These are phyloP conservation scores for Drosophila murphyi DNA, from an alignment of 1,140 invertebrate genomes.

Conservation along the genomic window DNA sequence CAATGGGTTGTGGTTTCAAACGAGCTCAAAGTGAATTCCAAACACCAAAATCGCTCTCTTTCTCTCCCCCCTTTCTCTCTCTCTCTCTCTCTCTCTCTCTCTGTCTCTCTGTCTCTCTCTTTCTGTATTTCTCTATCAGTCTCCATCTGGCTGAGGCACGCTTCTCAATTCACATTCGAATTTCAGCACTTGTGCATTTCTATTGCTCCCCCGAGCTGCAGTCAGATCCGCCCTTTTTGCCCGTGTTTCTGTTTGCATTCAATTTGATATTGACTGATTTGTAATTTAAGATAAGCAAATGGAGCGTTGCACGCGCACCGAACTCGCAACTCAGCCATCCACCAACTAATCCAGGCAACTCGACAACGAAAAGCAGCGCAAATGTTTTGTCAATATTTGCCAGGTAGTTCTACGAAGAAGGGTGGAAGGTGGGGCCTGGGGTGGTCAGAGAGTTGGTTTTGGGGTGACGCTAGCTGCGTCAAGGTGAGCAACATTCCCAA, in stretches of 20 bases:
- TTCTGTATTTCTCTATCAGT: background rate
- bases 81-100: background rate
- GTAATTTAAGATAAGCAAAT: constrained; percentile 82
- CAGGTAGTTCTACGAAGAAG: constrained; percentile 8
- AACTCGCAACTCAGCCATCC: background rate
- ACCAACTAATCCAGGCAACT: constrained; percentile 17
- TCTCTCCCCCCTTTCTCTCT: background rate
- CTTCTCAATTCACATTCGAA: constrained; percentile 28
- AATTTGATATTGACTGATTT: constrained; percentile 80
- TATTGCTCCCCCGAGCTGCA: constrained; percentile 41
- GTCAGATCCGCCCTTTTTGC: constrained; percentile 1
- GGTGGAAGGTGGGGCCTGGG: background rate
- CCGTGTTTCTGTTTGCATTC: constrained; percentile 66
- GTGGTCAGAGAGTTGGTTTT: background rate
- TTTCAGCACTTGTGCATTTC: constrained; percentile 52
- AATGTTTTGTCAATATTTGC: constrained; percentile 82
- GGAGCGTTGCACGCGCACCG: constrained; percentile 46
- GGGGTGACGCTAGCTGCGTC: constrained; percentile 11
- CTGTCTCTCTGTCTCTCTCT: background rate
- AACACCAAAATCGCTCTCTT: background rate
- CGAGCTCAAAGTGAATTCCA: constrained; percentile 24
- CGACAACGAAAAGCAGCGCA: constrained; percentile 43
- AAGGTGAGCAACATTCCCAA: constrained; percentile 21
- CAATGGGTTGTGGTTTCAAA: constrained; percentile 3
- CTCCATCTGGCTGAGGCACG: background rate